Base-by-base conservation (phyloP, 1,140 invertebrate genomes). In the Brachionus angularis region DNA sequence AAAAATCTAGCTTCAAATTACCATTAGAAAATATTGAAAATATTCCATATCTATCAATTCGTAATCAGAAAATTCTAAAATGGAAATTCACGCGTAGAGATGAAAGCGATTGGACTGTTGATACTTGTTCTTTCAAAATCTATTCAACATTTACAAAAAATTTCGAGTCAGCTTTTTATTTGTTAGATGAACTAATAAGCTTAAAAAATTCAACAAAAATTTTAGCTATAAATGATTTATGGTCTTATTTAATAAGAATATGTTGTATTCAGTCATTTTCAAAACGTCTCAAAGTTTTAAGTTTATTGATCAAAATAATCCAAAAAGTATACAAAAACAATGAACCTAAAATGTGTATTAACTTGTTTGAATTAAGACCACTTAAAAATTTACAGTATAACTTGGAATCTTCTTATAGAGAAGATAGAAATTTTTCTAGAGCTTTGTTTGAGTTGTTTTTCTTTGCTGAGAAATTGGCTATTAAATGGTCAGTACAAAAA, bases 391-490 rank as follows among this genome's bases (percentile, higher is more conserved):
- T 67, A 27, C 62, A 67, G 34, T 46, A 47, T 34, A 29, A 21
- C 4, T 27, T 50, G 8, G 42, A 50, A 8, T 21, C 29, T 18
- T 50, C 27, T 8, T 33, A 46, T 34, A 47, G 16, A 23, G 62
- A 67, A 2, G 47, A 67, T 18, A 47, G 33, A 36, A 67, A 50
- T 47, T 50, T 67, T 33, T 18, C 31, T 3, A 14, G 42, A 14
- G 62, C 62, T 12, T 50, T 67, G n/a, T 67, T 47, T 21, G 62
- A 67, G 62, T 25, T 67, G 42, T 67, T 67, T 18, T 67, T 47
- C 47, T 67, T 46, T 33, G 62, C 27, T 1, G 62, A 67, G 29
- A 46, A 47, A 36, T 47, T 67, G 23, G 62, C 62, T 23, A 49
- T 46, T 14, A 67, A 67, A 47, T 50, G 47, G 62, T 46, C 42